A percentile compares a stretch with the other conserved stretches of the same genome.
Evolutionary conservation across 1,140 invertebrate genomes (phyloP).

Genomic region (Trichonephila clavipes): DNA sequence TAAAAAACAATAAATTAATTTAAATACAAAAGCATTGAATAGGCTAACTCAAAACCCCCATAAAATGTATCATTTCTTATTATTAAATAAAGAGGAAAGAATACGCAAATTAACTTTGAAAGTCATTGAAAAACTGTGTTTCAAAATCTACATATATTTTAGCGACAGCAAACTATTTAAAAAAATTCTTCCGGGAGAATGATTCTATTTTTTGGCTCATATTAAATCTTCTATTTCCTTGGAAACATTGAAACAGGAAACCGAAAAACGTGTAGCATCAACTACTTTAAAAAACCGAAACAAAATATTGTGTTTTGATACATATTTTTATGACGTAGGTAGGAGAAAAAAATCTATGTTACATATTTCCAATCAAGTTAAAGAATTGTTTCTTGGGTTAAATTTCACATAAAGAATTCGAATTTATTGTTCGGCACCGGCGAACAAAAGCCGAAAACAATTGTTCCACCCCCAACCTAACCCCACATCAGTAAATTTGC

Average conservation of each 20-base stretch:
- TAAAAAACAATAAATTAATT: neutral
- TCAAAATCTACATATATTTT: neutral
- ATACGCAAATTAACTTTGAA: neutral
- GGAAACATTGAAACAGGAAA: neutral
- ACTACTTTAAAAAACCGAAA: neutral
- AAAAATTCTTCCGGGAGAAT: neutral
- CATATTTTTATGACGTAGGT: neutral
- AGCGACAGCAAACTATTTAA: neutral
- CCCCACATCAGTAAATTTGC: conserved; percentile 1
- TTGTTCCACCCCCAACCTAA: neutral
- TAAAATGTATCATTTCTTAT: neutral
- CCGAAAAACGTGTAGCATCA: neutral
- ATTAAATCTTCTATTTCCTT: conserved; percentile 3
- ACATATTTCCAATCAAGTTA: conserved; percentile 29
- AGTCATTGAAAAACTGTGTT: conserved; percentile 8
- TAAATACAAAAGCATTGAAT: neutral
- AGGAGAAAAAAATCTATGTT: neutral
- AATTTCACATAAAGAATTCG: conserved; percentile 36
- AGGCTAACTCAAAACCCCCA: neutral
- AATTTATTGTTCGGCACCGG: conserved; percentile 6
- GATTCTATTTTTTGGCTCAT: neutral
- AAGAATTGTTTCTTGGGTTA: conserved; percentile 36
- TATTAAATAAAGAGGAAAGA: neutral
- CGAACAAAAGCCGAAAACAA: conserved; percentile 41
- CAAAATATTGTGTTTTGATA: conserved; percentile 10